Conservation (phyloP, 2,888 invertebrate genomes). For the Athrips mouffetella region DNA sequence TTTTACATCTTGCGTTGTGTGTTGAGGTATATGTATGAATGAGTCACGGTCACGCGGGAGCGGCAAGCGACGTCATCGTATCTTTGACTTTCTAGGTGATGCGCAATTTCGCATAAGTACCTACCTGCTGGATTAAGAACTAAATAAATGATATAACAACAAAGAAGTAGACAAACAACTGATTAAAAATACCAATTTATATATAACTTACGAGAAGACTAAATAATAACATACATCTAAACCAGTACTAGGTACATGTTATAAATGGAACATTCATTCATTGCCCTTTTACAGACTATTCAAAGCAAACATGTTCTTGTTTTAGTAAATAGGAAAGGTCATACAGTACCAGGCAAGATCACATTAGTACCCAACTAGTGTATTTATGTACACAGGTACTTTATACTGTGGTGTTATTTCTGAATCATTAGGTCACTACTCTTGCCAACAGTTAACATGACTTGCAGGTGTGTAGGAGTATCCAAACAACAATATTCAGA, state of each 20-base stretch:
- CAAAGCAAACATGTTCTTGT: conserved; percentile 38
- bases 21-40: too few species aligned
- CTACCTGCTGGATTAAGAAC: too few species aligned
- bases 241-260: background rate
- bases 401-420: background rate
- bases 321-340: conserved; percentile 19
- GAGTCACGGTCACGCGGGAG: too few species aligned
- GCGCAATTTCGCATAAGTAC: too few species aligned
- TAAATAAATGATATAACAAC: too few species aligned
- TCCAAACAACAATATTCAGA: conserved; percentile 53
- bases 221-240: background rate
- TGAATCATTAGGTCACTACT: conserved; percentile 10
- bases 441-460: conserved; percentile 61
- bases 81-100: too few species aligned
- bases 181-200: background rate
- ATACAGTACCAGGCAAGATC: background rate
- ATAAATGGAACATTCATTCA: background rate
- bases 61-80: too few species aligned
- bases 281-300: conserved; percentile 26
- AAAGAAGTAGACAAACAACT: too few species aligned
- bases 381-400: background rate
- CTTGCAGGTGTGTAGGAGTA: conserved; percentile 51
- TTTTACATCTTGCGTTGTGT: too few species aligned
- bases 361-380: too few species aligned
- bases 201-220: background rate